phyloP scores from a whole-genome alignment of 2,888 invertebrate species.

The Synergus laeviventris region DNA sequence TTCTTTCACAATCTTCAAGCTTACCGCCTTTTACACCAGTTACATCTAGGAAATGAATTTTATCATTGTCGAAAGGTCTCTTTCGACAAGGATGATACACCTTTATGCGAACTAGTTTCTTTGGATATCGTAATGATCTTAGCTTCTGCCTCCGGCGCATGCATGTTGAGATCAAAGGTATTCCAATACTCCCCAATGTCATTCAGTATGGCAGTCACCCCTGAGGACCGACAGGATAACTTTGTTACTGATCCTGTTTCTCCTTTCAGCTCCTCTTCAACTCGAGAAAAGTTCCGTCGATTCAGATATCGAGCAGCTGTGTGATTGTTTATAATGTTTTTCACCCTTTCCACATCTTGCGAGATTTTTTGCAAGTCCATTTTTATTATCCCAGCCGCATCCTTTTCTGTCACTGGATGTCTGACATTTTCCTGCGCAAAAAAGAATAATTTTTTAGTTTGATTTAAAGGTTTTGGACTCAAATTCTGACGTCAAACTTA shows the following conservation, averaged over 20 bases:
- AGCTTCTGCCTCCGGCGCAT: neutral
- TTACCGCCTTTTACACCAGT: neutral
- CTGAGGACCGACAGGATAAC: constrained; percentile 1
- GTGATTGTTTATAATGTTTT: constrained; percentile 27
- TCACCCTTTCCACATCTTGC: constrained; percentile 28
- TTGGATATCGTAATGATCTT: constrained; percentile 7
- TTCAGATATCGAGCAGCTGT: constrained; percentile 5
- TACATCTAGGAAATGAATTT: neutral
- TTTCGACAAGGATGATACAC: neutral
- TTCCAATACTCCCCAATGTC: neutral
- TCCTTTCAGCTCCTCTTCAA: neutral
- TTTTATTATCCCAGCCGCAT: neutral
- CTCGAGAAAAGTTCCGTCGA: neutral
- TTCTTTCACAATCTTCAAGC: neutral
- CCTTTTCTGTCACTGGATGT: neutral
- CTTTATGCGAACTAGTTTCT: neutral
- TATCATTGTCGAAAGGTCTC: neutral
- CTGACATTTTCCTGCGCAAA: neutral
- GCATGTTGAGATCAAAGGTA: constrained; percentile 23
- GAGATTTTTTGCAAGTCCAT: constrained; percentile 1
- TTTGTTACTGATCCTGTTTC: constrained; percentile 1
- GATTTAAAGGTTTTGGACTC: neutral
- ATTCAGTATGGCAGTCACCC: neutral
- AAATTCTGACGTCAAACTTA: too few species aligned
- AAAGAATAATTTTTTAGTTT: neutral